Conservation (phyloP, 2,797 vertebrate genomes). For the Thunnus albacares region DNA sequence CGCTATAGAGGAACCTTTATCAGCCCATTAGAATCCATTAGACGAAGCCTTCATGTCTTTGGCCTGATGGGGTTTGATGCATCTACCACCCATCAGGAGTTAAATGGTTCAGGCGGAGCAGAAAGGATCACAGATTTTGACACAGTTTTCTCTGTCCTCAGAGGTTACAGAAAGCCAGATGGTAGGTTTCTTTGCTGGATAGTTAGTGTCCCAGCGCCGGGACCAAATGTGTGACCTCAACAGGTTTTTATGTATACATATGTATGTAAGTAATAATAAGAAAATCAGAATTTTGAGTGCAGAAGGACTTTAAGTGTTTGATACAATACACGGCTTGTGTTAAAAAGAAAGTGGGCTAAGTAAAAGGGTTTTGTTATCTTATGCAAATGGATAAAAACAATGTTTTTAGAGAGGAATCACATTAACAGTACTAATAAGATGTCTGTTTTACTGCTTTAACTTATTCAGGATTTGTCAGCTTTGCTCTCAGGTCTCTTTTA, state of each 20-base stretch:
- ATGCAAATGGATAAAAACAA: conserved; percentile 6
- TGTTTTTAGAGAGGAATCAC: neutral
- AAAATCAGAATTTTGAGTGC: too few relatives aligned
- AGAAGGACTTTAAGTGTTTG: conserved; percentile 6
- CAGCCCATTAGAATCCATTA: conserved; percentile 55
- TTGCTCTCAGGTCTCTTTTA: conserved; percentile 5
- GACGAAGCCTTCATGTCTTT: conserved; percentile 15
- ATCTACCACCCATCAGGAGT: conserved; percentile 10
- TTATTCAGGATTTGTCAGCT: conserved; percentile 9
- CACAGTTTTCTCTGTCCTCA: conserved; percentile 14
- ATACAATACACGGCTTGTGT: conserved; percentile 3
- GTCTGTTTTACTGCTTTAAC: conserved; percentile 26
- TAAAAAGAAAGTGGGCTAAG: conserved; percentile 13
- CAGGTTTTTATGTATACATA: conserved; percentile 1
- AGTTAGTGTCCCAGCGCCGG: neutral
- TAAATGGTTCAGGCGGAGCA: conserved; percentile 29
- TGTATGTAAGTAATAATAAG: too few relatives aligned
- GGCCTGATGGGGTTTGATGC: neutral
- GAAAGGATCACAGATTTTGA: neutral
- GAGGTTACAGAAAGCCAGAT: conserved; percentile 17
- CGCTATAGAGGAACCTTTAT: conserved; percentile 29
- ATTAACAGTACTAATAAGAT: conserved; percentile 1
- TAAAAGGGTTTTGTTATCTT: conserved; percentile 22
- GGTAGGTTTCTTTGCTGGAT: conserved; percentile 3
- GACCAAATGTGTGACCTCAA: conserved; percentile 20